Conservation (phyloP, 2,888 invertebrate species). For the Epicampocera succincta region DNA sequence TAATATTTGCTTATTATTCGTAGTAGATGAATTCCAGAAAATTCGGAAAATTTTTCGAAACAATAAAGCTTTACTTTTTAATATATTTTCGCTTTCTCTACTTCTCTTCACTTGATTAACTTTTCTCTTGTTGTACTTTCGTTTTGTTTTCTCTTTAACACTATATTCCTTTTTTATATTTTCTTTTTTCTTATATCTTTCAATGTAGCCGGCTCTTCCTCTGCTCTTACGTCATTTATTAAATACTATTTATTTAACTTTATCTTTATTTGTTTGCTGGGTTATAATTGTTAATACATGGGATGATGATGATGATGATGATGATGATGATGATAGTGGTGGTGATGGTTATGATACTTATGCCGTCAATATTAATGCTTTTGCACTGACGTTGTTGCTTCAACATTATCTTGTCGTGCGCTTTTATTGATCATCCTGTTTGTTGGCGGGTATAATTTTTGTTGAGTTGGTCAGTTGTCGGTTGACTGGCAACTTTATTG, state of each 20-base stretch:
- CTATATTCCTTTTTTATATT: too few species aligned
- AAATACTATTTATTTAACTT: background rate
- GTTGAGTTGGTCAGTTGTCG: constrained; percentile 13
- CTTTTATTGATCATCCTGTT: constrained; percentile 29
- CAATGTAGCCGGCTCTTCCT: too few species aligned
- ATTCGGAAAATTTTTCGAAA: too few species aligned
- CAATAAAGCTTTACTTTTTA: too few species aligned
- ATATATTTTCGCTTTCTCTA: too few species aligned
- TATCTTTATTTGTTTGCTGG: constrained; percentile 6
- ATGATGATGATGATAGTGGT: background rate
- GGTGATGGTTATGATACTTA: constrained; percentile 1
- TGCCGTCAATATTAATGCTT: constrained; percentile 3
- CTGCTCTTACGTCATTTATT: background rate
- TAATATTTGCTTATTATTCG: too few species aligned
- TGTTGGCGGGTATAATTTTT: background rate
- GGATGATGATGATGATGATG: too few species aligned
- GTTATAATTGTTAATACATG: background rate
- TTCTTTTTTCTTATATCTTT: too few species aligned
- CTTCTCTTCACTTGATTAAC: too few species aligned
- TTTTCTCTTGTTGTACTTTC: too few species aligned
- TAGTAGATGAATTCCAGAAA: too few species aligned
- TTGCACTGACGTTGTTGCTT: constrained; percentile 18
- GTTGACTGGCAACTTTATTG: constrained; percentile 13
- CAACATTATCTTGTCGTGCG: background rate
- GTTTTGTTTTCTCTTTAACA: too few species aligned